Evolutionary conservation across 2,113 vertebrate genomes (phyloP).

Genomic region (Nibea albiflora): DNA sequence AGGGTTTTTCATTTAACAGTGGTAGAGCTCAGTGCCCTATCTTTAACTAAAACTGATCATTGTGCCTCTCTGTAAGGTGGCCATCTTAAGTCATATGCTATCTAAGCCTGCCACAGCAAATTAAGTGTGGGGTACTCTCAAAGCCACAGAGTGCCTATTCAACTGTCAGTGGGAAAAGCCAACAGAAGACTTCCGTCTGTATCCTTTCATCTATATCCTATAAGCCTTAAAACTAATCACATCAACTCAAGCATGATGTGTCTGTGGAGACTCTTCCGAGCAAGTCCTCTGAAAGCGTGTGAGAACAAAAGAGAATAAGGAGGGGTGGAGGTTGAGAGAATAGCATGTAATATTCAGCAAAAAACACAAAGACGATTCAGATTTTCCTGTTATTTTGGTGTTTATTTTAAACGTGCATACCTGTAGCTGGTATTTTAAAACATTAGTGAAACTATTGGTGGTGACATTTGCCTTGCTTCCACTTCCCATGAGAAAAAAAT

Average conservation of each 20-base stretch:
- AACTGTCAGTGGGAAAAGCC: conserved; percentile 75
- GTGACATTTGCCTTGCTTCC: neutral
- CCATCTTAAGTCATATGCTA: conserved; percentile 54
- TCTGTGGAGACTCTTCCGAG: conserved; percentile 52
- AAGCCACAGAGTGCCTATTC: conserved; percentile 64
- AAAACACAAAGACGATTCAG: neutral
- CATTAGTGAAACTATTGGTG: neutral
- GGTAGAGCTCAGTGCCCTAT: conserved; percentile 1
- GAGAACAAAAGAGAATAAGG: conserved; percentile 60
- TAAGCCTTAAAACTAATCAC: conserved; percentile 74
- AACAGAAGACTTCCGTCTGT: conserved; percentile 71
- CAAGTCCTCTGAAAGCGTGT: conserved; percentile 40
- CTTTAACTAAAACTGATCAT: conserved; percentile 8
- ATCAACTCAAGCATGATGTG: conserved; percentile 65
- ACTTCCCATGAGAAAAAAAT: neutral
- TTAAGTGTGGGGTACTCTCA: conserved; percentile 48
- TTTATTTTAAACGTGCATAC: neutral
- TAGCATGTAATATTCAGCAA: neutral
- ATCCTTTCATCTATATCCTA: conserved; percentile 74
- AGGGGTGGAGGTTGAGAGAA: conserved; percentile 16
- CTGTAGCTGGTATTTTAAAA: neutral
- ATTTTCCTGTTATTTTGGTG: neutral
- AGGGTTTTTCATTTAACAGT: neutral
- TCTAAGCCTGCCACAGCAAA: conserved; percentile 48
- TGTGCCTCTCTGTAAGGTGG: conserved; percentile 47